Conservation (phyloP, 2,113 vertebrate species). For the Dunckerocampus dactyliophorus region DNA sequence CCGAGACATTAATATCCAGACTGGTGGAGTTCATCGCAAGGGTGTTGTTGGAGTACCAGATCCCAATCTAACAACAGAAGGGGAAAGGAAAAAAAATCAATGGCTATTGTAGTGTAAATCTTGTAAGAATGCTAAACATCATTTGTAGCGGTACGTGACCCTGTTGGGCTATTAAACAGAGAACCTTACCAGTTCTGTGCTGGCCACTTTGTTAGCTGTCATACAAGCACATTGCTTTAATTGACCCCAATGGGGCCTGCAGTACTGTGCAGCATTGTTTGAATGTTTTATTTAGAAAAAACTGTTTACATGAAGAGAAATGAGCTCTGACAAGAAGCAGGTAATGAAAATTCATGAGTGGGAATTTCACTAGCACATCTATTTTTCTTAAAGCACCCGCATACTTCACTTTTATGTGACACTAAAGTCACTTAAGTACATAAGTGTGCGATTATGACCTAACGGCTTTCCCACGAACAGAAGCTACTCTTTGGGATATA, state of each 20-base stretch:
- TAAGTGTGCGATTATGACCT: conserved; percentile 49
- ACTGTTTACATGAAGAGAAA: conserved; percentile 37
- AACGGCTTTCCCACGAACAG: conserved; percentile 15
- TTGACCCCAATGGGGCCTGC: conserved; percentile 27
- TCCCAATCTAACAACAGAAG: conserved; percentile 76
- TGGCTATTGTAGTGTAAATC: conserved; percentile 38
- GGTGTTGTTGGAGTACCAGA: conserved; percentile 92
- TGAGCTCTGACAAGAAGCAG: conserved; percentile 28
- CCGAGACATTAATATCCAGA: conserved; percentile 85
- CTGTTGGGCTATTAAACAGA: conserved; percentile 18
- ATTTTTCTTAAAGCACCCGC: conserved; percentile 26
- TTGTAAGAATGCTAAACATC: conserved; percentile 1
- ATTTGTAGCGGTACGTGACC: conserved; percentile 3
- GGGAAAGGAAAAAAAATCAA: conserved; percentile 12
- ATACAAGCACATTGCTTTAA: conserved; percentile 25
- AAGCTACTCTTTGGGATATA: conserved; percentile 44
- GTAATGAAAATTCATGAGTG: conserved; percentile 32
- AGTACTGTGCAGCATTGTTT: conserved; percentile 1
- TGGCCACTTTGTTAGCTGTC: conserved; percentile 17
- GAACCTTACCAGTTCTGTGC: conserved; percentile 16
- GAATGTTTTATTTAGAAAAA: background rate
- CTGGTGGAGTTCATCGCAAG: conserved; percentile 89
- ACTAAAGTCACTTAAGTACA: conserved; percentile 42
- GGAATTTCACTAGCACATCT: conserved; percentile 25
- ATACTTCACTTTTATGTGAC: conserved; percentile 54